phyloP scores from a whole-genome alignment of 1,140 invertebrate species.

The Meloidogyne chitwoodi region DNA sequence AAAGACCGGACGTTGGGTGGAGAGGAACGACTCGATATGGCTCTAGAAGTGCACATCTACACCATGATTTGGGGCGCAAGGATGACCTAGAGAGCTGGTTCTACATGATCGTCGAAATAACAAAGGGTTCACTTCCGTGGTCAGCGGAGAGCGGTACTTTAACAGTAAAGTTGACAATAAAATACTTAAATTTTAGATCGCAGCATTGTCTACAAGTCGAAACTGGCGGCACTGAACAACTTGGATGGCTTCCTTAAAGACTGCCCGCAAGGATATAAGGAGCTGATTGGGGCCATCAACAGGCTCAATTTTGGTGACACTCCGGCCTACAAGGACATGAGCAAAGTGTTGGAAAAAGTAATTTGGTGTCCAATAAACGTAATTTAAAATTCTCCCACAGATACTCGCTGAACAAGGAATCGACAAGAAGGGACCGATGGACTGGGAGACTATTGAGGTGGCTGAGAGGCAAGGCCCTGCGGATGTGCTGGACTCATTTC shows the following conservation, averaged over 20 bases:
- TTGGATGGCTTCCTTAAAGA: background rate
- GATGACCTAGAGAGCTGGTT: conserved; percentile 43
- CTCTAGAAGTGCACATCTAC: conserved; percentile 96
- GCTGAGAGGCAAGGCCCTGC: background rate
- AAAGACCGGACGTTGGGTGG: conserved; percentile 46
- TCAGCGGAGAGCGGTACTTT: background rate
- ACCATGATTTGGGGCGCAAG: conserved; percentile 67
- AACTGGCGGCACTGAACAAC: background rate
- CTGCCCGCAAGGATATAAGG: background rate
- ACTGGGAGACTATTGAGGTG: background rate
- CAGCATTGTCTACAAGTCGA: background rate
- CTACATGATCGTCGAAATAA: conserved; percentile 48
- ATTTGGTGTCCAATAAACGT: background rate
- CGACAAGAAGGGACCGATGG: background rate
- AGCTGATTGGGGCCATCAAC: background rate
- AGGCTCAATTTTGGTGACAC: background rate
- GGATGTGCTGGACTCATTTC: background rate
- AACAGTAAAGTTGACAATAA: background rate
- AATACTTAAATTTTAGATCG: conserved; percentile 11
- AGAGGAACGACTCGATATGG: conserved; percentile 91
- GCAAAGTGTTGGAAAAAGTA: background rate
- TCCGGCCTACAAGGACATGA: background rate
- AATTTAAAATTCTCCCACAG: background rate
- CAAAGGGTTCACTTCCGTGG: conserved; percentile 45
- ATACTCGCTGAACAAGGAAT: background rate